Base-by-base conservation (phyloP, 1,140 invertebrate species). In the Apis laboriosa region DNA sequence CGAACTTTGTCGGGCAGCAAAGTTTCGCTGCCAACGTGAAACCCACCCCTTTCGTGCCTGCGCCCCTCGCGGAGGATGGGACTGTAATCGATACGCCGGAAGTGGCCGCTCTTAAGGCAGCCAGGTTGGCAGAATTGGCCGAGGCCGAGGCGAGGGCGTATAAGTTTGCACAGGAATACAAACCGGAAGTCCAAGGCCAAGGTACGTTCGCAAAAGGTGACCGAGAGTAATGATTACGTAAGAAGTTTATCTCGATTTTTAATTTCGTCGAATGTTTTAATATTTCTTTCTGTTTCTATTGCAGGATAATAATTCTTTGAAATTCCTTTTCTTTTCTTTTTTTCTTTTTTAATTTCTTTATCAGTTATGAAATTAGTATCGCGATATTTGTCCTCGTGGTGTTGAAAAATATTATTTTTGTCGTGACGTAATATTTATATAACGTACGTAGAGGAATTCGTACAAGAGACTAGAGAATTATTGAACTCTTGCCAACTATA, bases 31-130 rank as follows among this genome's bases (percentile, higher is more conserved):
- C 86, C 0, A 79, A 87, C 0, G 74, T 80, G 68, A 83, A 49
- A 81, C 79, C 75, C 86, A 91, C 88, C 34, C 89, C 85, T 17
- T 94, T 94, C 68, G 79, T 91, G 4, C 95, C 95, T 49, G 95
- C 95, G 49, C 95, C 95, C 0, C 92, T 96, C 12, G 95, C 95
- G 34, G 95, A 95, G 58, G 95, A 95, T 86, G 94, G 94, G 0
- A 94, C 93, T 56, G 93, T 95, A 28, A 90, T 96, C 24, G 96
- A 96, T 92, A 96, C 95, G 12, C 95, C 95, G 64, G 96, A 94
- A 90, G 94, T 94, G 85, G 95, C 95, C 15, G 95, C 95, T 15
- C 94, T 95, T 51, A 94, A 95, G 80, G 92, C 94, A 28, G 91
- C 91, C 49, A 88, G 93, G 67, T 78, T 94, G 13, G 90, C 90